Base-by-base conservation (phyloP, 2,797 vertebrate genomes). In the Trachurus trachurus region DNA sequence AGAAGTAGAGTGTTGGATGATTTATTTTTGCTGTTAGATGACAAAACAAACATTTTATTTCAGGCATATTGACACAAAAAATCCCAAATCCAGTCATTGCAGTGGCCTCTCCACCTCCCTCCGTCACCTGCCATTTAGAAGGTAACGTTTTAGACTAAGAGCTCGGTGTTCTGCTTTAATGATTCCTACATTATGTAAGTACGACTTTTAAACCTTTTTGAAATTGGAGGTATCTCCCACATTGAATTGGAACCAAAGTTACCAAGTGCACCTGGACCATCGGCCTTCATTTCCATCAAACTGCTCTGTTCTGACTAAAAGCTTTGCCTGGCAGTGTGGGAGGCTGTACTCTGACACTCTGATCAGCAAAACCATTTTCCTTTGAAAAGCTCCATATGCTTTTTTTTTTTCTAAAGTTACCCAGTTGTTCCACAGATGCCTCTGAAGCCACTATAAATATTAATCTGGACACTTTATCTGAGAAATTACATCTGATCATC, bases 281-380 rank as follows among this genome's bases (percentile, higher is more conserved):
- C 66, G 83, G 77, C 75, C 64, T 67, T 66, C 12, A 49, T 74
- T 70, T 83, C 52, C 56, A 61, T 67, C 50, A 66, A 15, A 42
- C 6, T 6, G 10, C 6, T 26, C 26, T 44, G 21, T 56, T 76
- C n/a, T 40, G 66, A 67, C 75, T 86, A 77, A 79, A 74, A 87
- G 82, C 82, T 71, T 39, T 16, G 34, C 5, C 1, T 39, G n/a
- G 42, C 39, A 29, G 56, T 19, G 68, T 59, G 37, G 56, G 58
- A n/a, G 22, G 63, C 53, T 47, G 45, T 10, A 50, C 56, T 44
- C 42, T 44, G 37, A n/a, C 50, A 44, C 50, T n/a, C n/a, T n/a
- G 60, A 16, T 3, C 57, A 57, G 11, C 40, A 13, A 52, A 50
- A 34, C 31, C 12, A 9, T 64, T 49, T 34, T 21, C 1, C 26